Percentiles rank a stretch among this genome's conserved stretches.
These are phyloP conservation scores for Galago senegalensis DNA, from an alignment of 2,797 vertebrate genomes.

Conservation along the genomic window DNA sequence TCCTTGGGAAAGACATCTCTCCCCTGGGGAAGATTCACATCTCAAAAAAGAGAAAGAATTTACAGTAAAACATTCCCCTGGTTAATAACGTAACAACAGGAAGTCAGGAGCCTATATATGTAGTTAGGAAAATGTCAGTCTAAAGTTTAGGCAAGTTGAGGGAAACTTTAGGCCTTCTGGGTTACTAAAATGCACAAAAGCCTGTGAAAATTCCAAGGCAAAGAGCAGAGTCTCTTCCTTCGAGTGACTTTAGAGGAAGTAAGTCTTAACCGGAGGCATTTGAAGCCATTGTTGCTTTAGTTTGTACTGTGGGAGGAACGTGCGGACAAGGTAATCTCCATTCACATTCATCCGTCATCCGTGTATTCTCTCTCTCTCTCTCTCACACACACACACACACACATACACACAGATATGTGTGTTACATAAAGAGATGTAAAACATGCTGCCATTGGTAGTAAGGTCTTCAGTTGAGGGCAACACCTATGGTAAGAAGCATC, in stretches of 20 bases:
- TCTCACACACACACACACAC: rapidly evolving
- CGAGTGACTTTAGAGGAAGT: not conserved
- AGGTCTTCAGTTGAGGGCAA: not conserved
- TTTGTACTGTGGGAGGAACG: not conserved
- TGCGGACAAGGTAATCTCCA: not conserved
- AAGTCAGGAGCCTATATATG: not conserved
- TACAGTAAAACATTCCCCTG: not conserved
- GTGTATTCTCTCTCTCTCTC: not conserved
- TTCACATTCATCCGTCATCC: not conserved
- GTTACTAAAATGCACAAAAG: not conserved
- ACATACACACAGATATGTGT: not conserved
- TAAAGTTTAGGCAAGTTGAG: not conserved
- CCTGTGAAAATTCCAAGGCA: not conserved
- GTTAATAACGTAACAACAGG: not conserved
- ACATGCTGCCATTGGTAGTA: not conserved
- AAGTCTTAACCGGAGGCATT: not conserved
- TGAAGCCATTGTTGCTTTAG: not conserved
- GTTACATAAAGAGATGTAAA: not conserved
- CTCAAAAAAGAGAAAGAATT: not conserved
- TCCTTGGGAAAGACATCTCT: not conserved
- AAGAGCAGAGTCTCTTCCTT: not conserved
- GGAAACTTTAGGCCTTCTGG: not conserved
- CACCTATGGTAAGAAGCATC: not conserved
- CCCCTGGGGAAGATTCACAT: not conserved
- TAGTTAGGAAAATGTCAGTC: not conserved